A percentile compares a stretch with the other conserved stretches of the same genome.
Conservation (phyloP, 2,888 invertebrate genomes). For the Brenthis daphne region DNA sequence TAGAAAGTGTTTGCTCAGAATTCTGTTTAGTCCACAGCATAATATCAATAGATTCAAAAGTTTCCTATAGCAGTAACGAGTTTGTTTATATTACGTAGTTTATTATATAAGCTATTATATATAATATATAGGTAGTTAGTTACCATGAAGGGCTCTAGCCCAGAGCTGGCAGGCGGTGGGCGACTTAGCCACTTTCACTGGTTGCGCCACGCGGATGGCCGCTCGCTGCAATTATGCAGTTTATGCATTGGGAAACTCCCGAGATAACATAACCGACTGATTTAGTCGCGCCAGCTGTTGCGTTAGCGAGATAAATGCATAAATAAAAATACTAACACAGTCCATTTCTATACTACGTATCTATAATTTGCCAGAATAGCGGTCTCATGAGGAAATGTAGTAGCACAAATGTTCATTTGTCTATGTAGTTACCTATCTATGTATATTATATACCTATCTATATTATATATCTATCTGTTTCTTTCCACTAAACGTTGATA, state of each 20-base stretch:
- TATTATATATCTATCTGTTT: no score
- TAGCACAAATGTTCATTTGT: no score
- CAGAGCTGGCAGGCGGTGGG: neutral
- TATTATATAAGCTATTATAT: slow-evolving; percentile 6
- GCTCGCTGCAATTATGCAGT: slow-evolving; percentile 27
- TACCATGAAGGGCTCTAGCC: neutral
- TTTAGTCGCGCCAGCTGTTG: neutral
- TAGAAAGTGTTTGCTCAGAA: no score
- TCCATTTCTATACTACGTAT: no score
- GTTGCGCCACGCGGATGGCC: slow-evolving; percentile 30
- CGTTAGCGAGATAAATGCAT: neutral
- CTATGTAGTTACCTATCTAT: no score
- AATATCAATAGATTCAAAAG: neutral
- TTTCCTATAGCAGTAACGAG: neutral
- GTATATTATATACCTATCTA: no score
- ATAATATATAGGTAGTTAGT: neutral
- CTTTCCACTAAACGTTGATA: no score
- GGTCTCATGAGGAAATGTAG: no score
- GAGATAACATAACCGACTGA: slow-evolving; percentile 23
- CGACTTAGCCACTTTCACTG: slow-evolving; percentile 29
- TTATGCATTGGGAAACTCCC: slow-evolving; percentile 29
- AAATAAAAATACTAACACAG: neutral
- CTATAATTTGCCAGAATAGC: no score
- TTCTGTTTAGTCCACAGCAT: neutral
- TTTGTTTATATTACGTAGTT: neutral